Evolutionary conservation across 2,113 vertebrate species (phyloP).

Genomic region (Bubo bubo): DNA sequence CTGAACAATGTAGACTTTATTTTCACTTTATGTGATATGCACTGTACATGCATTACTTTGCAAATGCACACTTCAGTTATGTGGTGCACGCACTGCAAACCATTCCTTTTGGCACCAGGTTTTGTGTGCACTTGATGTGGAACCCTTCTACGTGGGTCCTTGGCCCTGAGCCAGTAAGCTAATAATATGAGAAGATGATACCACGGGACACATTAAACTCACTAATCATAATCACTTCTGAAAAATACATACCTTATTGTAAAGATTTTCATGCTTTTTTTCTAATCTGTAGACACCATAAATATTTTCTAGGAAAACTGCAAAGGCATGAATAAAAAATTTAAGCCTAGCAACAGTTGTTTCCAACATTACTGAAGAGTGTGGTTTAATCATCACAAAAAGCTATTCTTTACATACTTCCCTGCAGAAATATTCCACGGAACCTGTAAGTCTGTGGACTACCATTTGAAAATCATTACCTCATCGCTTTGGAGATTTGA

Average conservation of each 20-base stretch:
- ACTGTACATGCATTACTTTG: neutral
- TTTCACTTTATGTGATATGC: neutral
- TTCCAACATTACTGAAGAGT: neutral
- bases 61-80: neutral
- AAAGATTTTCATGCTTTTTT: neutral
- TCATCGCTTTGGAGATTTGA: neutral
- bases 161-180: neutral
- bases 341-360: neutral
- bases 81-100: neutral
- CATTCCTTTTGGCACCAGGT: neutral
- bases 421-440: neutral
- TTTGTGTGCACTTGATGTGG: neutral
- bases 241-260: neutral
- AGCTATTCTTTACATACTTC: neutral
- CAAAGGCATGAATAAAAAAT: neutral
- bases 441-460: neutral
- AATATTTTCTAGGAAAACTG: neutral
- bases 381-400: neutral
- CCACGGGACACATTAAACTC: neutral
- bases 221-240: neutral
- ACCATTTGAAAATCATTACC: neutral
- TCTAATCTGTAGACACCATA: neutral
- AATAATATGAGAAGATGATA: neutral
- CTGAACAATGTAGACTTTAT: neutral
- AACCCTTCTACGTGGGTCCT: neutral